Evolutionary conservation across 2,888 invertebrate species (phyloP).

Genomic region (Pseudoips prasinana): DNA sequence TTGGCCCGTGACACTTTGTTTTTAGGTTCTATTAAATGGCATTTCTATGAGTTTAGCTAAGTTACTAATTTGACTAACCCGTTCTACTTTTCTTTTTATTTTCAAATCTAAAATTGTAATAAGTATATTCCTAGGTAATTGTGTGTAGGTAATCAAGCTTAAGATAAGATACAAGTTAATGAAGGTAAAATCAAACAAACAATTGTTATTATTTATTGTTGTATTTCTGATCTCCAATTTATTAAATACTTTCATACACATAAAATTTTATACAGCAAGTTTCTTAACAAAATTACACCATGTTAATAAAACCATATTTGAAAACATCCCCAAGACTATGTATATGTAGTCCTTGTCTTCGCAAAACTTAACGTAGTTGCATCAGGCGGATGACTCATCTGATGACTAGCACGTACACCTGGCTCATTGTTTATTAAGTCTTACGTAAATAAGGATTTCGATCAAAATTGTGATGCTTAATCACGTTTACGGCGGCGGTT

Average conservation of each 20-base stretch:
- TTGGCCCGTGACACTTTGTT: too few relatives aligned
- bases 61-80: too few relatives aligned
- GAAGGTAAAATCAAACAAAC: too few relatives aligned
- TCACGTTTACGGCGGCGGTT: slow-evolving; percentile 78
- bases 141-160: too few relatives aligned
- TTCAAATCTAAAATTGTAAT: too few relatives aligned
- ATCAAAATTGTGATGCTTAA: slow-evolving; percentile 38
- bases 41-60: too few relatives aligned
- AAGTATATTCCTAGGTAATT: too few relatives aligned
- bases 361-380: slow-evolving; percentile 24
- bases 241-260: slow-evolving; percentile 35
- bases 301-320: slow-evolving; percentile 25
- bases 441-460: slow-evolving; percentile 24
- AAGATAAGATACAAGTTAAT: too few relatives aligned
- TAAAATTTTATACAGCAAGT: slow-evolving; percentile 23
- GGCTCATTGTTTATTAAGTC: slow-evolving; percentile 18
- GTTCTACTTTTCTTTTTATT: too few relatives aligned
- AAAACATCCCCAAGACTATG: slow-evolving; percentile 25
- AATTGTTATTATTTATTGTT: too few relatives aligned
- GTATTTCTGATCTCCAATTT: slow-evolving; percentile 40
- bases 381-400: slow-evolving; percentile 20
- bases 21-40: too few relatives aligned
- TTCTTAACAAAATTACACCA: slow-evolving; percentile 16
- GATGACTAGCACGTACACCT: slow-evolving; percentile 12
- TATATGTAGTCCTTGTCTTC: slow-evolving; percentile 13